These are phyloP conservation scores for Acanthosepion lycidas DNA, from an alignment of 2,888 invertebrate species.

Conservation along the genomic window DNA sequence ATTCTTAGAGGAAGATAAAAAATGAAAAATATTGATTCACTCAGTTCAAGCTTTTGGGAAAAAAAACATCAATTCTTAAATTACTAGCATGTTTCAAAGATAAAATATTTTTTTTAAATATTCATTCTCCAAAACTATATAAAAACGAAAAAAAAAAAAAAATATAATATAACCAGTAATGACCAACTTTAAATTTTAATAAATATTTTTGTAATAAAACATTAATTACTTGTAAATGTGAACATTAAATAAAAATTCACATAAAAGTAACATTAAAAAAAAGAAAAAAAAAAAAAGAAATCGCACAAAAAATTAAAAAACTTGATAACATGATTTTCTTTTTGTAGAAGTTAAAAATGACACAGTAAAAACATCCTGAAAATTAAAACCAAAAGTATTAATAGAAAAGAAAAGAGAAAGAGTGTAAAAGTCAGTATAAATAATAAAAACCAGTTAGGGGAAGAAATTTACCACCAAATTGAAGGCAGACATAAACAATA, in stretches of 20 bases:
- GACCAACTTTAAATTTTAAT: not conserved
- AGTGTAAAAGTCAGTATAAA: not conserved
- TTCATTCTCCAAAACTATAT: not conserved
- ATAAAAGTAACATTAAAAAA: not conserved
- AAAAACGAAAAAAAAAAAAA: not conserved
- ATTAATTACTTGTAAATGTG: not conserved
- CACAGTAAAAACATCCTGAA: not conserved
- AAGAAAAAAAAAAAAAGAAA: not conserved
- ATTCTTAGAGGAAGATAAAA: not conserved
- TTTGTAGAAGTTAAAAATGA: no score
- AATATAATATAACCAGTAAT: not conserved
- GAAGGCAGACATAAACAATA: slow-evolving; percentile 17
- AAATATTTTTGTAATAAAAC: not conserved
- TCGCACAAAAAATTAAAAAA: no score
- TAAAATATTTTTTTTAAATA: not conserved
- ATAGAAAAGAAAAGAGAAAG: not conserved
- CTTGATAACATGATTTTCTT: not conserved
- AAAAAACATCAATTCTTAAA: not conserved
- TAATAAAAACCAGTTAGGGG: not conserved
- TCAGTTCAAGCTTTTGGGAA: not conserved
- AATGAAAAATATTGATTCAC: not conserved
- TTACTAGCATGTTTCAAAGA: not conserved
- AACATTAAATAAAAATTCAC: not conserved
- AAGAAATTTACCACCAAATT: not conserved
- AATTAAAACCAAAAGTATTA: not conserved